Base-by-base conservation (phyloP, 2,888 invertebrate species). In the Zele albiditarsus region DNA sequence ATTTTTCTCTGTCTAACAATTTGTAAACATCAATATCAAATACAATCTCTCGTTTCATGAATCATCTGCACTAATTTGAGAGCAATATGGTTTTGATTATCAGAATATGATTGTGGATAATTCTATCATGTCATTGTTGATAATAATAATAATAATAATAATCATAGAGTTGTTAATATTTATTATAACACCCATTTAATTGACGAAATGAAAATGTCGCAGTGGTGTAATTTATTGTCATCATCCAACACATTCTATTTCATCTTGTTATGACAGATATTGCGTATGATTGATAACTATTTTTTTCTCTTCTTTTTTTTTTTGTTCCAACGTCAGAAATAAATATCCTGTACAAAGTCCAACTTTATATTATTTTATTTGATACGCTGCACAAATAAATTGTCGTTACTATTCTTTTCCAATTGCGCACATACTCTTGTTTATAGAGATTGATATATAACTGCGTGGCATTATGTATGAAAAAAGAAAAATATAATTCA, bases 201-300 rank as follows among this genome's bases (percentile, higher is more conserved):
- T 53, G 20, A n/a, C 20, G 20, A n/a, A n/a, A 53, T 23, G 20
- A 53, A 53, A 53, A n/a, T 20, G n/a, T 20, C 8, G 6, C 5
- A n/a, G 46, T 46, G 46, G 14, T 53, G n/a, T 53, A 53, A 53
- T n/a, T 53, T 53, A 53, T 53, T 53, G 20, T 20, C 20, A 20
- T 53, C n/a, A n/a, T n/a, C 4, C 20, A 42, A 38, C 12, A 38
- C 38, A 38, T 12, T 38, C 12, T 12, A 38, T 38, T 53, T 20
- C 53, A 6, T 53, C n/a, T 20, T 53, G 53, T 53, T 53, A 53
- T 53, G 53, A 53, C 53, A 53, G 8, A 53, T 46, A 46, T n/a
- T 46, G 46, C 46, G 16, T n/a, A 46, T 53, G 53, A 53, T 53
- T 53, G 20, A 53, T 53, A 53, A 53, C n/a, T 53, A n/a, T 53